Conservation (phyloP, 64 coral and sea anemone species). For the Montipora capricornis region DNA sequence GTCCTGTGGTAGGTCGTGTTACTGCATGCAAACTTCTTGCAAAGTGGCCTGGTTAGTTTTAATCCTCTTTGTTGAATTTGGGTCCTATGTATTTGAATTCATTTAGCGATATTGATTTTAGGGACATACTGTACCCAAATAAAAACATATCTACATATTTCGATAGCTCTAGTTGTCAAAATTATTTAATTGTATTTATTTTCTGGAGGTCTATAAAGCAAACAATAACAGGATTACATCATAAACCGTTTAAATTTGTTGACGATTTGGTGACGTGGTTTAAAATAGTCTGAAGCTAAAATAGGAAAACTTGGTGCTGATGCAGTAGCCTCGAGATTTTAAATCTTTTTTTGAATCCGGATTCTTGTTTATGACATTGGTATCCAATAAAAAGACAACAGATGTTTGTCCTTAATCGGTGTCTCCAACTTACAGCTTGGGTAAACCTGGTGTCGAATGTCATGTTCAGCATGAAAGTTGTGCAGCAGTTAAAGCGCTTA, state of each 20-base stretch:
- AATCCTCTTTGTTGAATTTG: neutral
- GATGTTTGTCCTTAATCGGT: slow-evolving; percentile 44
- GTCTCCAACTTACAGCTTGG: slow-evolving; percentile 57
- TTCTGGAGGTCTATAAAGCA: neutral
- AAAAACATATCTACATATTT: neutral
- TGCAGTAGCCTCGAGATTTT: neutral
- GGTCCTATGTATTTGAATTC: neutral
- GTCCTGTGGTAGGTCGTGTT: neutral
- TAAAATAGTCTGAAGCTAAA: neutral
- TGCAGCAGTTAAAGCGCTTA: slow-evolving; percentile 68
- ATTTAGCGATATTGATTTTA: neutral
- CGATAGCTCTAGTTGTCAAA: neutral
- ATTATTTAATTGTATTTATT: neutral
- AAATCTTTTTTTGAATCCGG: neutral
- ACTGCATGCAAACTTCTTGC: neutral
- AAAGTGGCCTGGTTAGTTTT: neutral
- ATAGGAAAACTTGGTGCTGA: neutral
- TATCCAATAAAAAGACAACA: neutral
- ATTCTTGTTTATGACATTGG: neutral
- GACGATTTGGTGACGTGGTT: no score
- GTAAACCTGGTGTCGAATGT: slow-evolving; percentile 85
- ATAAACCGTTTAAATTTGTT: neutral
- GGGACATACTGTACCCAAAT: neutral
- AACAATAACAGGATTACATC: neutral
- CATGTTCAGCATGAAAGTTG: slow-evolving; percentile 87